A percentile compares a stretch with the other conserved stretches of the same genome.
phyloP scores from a whole-genome alignment of 2,888 invertebrate genomes.

The Netelia melanura region DNA sequence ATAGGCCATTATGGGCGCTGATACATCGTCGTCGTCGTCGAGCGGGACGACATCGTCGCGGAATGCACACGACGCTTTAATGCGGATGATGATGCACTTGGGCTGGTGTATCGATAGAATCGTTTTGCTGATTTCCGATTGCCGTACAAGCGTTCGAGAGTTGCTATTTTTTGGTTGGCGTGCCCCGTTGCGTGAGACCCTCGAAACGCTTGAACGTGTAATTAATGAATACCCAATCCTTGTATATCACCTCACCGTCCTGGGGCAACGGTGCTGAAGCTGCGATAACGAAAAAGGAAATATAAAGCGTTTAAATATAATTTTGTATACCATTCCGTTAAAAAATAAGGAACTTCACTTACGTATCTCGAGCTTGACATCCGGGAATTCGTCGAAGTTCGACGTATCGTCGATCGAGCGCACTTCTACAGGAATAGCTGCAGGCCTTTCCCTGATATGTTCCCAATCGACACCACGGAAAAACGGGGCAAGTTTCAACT shows the following conservation, averaged over 20 bases:
- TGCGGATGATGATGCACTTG: slow-evolving; percentile 81
- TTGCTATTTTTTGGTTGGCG: slow-evolving; percentile 91
- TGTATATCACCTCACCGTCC: slow-evolving; percentile 96
- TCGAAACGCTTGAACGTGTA: slow-evolving; percentile 99
- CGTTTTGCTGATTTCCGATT: slow-evolving; percentile 77
- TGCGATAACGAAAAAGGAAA: slow-evolving; percentile 82
- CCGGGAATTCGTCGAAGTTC: slow-evolving; percentile 99
- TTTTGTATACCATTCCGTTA: neutral
- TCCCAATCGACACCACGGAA: slow-evolving; percentile 99
- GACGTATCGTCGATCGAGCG: slow-evolving; percentile 99
- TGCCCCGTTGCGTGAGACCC: slow-evolving; percentile 96
- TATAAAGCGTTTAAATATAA: neutral
- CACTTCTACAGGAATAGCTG: slow-evolving; percentile 98
- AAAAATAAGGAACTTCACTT: slow-evolving; percentile 85
- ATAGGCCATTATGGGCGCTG: slow-evolving; percentile 55
- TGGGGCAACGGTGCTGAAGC: slow-evolving; percentile 95
- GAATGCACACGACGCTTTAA: slow-evolving; percentile 69
- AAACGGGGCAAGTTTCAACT: slow-evolving; percentile 96
- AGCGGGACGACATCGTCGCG: slow-evolving; percentile 9
- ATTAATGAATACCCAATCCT: slow-evolving; percentile 99
- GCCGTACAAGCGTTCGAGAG: slow-evolving; percentile 76
- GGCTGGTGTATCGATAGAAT: slow-evolving; percentile 80
- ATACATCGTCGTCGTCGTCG: slow-evolving; percentile 11
- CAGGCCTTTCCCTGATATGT: slow-evolving; percentile 98
- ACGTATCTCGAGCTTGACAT: slow-evolving; percentile 99